A percentile compares a stretch with the other conserved stretches of the same genome.
These are phyloP conservation scores for Sebastes trivittatus DNA, from an alignment of 2,797 vertebrate species.

Conservation along the genomic window DNA sequence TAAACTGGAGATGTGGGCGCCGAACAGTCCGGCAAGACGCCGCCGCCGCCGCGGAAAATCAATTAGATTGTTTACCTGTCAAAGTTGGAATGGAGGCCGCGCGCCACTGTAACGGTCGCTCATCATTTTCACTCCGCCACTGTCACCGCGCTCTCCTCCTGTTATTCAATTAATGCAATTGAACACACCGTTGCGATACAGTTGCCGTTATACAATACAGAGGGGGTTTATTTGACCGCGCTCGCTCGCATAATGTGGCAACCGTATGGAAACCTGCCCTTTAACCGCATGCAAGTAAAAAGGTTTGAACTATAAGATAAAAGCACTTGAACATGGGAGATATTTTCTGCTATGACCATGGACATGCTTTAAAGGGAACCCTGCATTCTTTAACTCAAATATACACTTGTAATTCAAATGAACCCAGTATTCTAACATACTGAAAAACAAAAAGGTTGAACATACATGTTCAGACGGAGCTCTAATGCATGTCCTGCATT, in stretches of 20 bases:
- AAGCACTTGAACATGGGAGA: conserved; percentile 42
- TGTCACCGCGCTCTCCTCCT: conserved; percentile 71
- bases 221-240: conserved; percentile 40
- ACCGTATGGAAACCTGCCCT: conserved; percentile 42
- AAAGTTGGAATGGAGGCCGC: conserved; percentile 76
- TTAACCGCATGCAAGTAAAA: conserved; percentile 48
- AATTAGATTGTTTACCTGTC: conserved; percentile 87
- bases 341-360: conserved; percentile 24
- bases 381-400: conserved; percentile 14
- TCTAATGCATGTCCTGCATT: conserved; percentile 15
- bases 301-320: conserved; percentile 53
- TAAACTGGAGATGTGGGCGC: conserved; percentile 74
- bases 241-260: conserved; percentile 34
- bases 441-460: conserved; percentile 14
- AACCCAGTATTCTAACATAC: conserved; percentile 12
- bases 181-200: conserved; percentile 57
- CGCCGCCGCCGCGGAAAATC: conserved; percentile 62
- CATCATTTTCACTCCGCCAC: conserved; percentile 74
- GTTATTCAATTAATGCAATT: conserved; percentile 78
- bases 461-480: not conserved
- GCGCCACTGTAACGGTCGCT: conserved; percentile 63
- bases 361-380: conserved; percentile 36
- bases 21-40: conserved; percentile 70
- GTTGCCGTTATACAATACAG: conserved; percentile 24
- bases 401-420: conserved; percentile 33